Evolutionary conservation across 2,113 vertebrate genomes (phyloP).

Genomic region (Salvator merianae): DNA sequence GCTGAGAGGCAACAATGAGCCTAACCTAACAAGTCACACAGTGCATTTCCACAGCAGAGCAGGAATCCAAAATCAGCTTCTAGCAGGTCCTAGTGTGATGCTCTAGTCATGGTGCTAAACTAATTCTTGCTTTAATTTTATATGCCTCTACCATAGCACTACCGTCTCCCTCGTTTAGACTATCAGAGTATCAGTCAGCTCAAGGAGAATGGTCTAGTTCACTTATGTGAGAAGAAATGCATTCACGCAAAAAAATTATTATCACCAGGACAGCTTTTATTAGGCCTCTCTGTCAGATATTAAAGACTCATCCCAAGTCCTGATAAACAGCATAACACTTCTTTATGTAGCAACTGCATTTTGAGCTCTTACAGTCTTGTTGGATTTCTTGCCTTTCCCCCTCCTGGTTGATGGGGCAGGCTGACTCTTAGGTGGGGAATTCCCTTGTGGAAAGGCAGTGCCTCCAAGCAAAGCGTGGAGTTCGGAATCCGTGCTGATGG

Average conservation of each 20-base stretch:
- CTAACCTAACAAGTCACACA: no score
- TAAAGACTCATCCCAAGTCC: background rate
- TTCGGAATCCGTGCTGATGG: conserved; percentile 71
- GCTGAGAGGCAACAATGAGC: no score
- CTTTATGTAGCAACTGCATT: background rate
- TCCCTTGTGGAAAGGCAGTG: conserved; percentile 54
- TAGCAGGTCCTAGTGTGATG: no score
- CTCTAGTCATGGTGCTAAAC: no score
- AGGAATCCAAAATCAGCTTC: no score
- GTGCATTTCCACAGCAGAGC: no score
- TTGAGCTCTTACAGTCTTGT: background rate
- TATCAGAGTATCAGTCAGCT: background rate
- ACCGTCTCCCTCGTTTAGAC: background rate
- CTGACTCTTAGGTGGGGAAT: conserved; percentile 63
- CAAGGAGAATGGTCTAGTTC: background rate
- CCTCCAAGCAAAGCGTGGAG: conserved; percentile 67
- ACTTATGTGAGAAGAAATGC: background rate
- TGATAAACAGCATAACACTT: background rate
- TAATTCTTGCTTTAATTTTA: no score
- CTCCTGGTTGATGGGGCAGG: conserved; percentile 62
- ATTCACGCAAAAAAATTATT: background rate
- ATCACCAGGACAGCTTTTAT: conserved; percentile 27
- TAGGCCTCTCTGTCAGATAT: background rate
- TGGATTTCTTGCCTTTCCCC: background rate
- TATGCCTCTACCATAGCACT: no score